Evolutionary conservation across 2,888 invertebrate genomes (phyloP).

Genomic region (Drosophila phalerata): DNA sequence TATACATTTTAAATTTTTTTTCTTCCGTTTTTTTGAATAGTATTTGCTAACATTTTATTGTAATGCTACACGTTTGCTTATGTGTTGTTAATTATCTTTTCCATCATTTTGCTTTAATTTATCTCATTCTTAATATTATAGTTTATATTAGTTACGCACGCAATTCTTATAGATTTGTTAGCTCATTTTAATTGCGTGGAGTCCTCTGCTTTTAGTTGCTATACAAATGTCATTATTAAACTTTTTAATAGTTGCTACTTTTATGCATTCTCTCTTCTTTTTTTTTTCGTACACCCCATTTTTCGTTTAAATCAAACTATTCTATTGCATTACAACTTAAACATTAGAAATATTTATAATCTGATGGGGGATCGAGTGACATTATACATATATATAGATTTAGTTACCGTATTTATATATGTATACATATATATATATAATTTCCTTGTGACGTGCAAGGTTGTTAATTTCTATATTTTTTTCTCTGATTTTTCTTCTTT

Average conservation of each 20-base stretch:
- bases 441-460: slow-evolving; percentile 44
- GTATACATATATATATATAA: slow-evolving; percentile 20
- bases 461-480: slow-evolving; percentile 28
- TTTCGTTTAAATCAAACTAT: slow-evolving; percentile 1
- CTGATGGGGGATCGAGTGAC: slow-evolving; percentile 19
- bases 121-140: slow-evolving; percentile 37
- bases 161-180: slow-evolving; percentile 24
- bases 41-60: slow-evolving; percentile 59
- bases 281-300: slow-evolving; percentile 22
- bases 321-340: slow-evolving; percentile 48
- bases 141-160: slow-evolving; percentile 33
- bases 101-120: background rate
- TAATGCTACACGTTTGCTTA: slow-evolving; percentile 46
- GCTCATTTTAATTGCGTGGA: slow-evolving; percentile 26
- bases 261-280: slow-evolving; percentile 18
- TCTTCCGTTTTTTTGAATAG: slow-evolving; percentile 23
- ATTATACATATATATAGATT: slow-evolving; percentile 37
- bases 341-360: slow-evolving; percentile 42
- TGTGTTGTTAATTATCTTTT: background rate
- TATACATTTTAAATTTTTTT: slow-evolving; percentile 53
- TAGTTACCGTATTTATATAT: slow-evolving; percentile 8
- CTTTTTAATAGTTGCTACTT: slow-evolving; percentile 41
- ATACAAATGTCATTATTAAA: slow-evolving; percentile 45
- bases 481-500: background rate
- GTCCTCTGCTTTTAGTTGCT: slow-evolving; percentile 35